Evolutionary conservation across 2,113 vertebrate species (phyloP).

Genomic region (Parotia lawesii): DNA sequence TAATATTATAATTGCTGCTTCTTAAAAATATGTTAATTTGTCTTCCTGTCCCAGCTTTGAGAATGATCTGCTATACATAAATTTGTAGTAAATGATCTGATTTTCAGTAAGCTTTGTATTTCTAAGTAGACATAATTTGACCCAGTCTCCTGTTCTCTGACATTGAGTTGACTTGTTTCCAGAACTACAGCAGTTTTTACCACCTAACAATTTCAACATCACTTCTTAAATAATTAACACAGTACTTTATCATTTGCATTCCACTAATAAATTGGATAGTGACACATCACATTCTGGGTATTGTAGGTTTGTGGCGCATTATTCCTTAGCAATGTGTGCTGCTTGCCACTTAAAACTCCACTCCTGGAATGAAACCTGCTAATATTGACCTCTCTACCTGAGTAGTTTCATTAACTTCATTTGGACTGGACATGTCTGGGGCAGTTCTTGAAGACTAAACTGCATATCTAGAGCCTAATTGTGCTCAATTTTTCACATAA

Average conservation of each 20-base stretch:
- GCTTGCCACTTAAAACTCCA: background rate
- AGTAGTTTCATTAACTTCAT: background rate
- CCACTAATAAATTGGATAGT: slow-evolving; percentile 29
- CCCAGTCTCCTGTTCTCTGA: background rate
- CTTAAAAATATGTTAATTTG: background rate
- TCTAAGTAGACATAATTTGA: background rate
- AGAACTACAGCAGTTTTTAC: slow-evolving; percentile 15
- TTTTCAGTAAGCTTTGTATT: background rate
- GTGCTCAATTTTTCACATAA: background rate
- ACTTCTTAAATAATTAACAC: slow-evolving; percentile 32
- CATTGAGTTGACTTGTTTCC: background rate
- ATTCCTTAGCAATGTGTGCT: background rate
- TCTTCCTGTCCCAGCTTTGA: background rate
- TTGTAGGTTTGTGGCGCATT: background rate
- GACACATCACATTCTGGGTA: background rate
- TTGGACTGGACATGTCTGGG: background rate
- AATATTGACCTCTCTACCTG: background rate
- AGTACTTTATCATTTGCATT: slow-evolving; percentile 43
- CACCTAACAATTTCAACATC: slow-evolving; percentile 22
- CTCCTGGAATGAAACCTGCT: background rate
- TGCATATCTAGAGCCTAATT: background rate
- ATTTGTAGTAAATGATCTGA: background rate
- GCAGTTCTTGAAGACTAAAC: background rate
- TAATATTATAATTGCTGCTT: background rate
- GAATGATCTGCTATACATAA: background rate